A percentile compares a stretch with the other conserved stretches of the same genome.
phyloP scores from a whole-genome alignment of 2,113 vertebrate species.

The Aspidoscelis tigris region DNA sequence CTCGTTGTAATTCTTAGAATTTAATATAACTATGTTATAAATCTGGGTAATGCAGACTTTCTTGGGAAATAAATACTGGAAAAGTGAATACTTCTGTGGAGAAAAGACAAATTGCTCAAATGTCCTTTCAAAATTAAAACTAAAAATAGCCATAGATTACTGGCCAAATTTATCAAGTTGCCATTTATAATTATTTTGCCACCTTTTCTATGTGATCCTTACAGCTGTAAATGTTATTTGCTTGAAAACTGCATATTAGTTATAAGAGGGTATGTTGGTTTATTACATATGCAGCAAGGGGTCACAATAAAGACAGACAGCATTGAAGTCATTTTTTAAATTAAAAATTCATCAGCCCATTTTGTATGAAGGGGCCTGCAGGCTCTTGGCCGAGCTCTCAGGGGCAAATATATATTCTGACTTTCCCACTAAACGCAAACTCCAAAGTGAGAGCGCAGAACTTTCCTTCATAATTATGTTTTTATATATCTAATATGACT shows the following conservation, averaged over 20 bases:
- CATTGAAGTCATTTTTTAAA: neutral
- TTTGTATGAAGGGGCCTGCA: neutral
- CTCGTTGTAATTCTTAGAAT: neutral
- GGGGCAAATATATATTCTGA: neutral
- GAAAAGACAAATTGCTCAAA: neutral
- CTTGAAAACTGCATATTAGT: neutral
- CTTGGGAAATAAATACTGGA: neutral
- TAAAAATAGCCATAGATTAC: neutral
- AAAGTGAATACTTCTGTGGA: neutral
- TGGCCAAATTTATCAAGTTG: neutral
- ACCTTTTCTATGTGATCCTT: neutral
- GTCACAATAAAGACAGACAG: neutral
- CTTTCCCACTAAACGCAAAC: neutral
- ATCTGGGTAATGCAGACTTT: neutral
- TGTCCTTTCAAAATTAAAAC: neutral
- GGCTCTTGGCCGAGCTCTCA: neutral
- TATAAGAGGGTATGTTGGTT: neutral
- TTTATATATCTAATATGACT: no score
- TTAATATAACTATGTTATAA: neutral
- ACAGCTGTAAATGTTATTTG: neutral
- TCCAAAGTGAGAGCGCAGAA: neutral
- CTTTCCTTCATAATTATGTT: neutral
- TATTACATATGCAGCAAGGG: neutral
- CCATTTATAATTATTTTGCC: neutral
- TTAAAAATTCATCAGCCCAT: neutral